Evolutionary conservation across 1,140 invertebrate species (phyloP).

Genomic region (Zaprionus tsacasi): DNA sequence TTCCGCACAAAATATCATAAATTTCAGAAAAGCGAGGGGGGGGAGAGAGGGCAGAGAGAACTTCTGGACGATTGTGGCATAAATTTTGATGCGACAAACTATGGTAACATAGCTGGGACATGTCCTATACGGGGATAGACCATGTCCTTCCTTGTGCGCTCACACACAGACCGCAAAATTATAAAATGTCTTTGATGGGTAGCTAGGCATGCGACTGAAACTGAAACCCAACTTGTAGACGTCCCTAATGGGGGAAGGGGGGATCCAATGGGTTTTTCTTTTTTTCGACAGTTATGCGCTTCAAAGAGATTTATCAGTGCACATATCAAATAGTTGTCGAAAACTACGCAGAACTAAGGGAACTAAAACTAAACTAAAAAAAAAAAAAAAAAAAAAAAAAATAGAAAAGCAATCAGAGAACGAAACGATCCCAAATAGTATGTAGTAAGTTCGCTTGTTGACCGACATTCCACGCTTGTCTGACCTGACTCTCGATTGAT

Average conservation of each 20-base stretch:
- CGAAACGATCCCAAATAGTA: not conserved
- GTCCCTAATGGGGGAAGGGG: conserved; percentile 7
- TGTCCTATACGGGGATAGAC: conserved; percentile 52
- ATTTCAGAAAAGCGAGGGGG: conserved; percentile 47
- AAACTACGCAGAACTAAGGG: conserved; percentile 24
- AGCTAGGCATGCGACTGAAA: conserved; percentile 22
- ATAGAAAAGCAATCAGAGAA: conserved; percentile 5
- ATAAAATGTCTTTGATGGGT: conserved; percentile 79
- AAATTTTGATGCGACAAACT: conserved; percentile 46
- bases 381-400: no score
- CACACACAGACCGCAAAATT: conserved; percentile 70
- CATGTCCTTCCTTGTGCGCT: not conserved
- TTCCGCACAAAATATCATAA: conserved; percentile 77
- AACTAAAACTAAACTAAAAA: not conserved
- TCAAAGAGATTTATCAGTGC: conserved; percentile 70
- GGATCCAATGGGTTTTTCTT: conserved; percentile 54
- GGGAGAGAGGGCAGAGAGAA: not conserved
- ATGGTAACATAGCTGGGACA: conserved; percentile 36
- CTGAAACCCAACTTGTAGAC: not conserved
- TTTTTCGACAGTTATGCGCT: conserved; percentile 49
- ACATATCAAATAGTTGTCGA: conserved; percentile 67
- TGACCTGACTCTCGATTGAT: conserved; percentile 65
- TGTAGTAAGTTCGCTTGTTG: conserved; percentile 5
- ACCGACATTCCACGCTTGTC: conserved; percentile 25
- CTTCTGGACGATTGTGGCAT: conserved; percentile 34